Base-by-base conservation (phyloP, 1,140 invertebrate species). In the Trachymyrmex cornetzi region DNA sequence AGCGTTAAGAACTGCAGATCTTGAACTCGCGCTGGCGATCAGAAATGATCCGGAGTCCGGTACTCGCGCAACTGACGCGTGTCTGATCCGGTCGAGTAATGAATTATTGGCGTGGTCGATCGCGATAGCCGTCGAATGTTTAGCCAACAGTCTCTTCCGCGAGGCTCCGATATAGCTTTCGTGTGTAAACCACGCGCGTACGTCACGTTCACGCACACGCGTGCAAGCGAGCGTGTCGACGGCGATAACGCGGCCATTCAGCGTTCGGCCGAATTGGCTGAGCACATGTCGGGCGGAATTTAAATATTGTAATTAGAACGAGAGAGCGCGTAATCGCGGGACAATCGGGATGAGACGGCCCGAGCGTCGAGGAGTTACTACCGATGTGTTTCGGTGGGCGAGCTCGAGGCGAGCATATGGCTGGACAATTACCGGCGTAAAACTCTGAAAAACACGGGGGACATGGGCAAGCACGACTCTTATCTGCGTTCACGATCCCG, bases 251-350 rank as follows among this genome's bases (percentile, higher is more conserved):
- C 67, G 66, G 55, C 80, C 80, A 82, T 82, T 82, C 67, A 82
- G 67, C n/a, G 14, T 67, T 30, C n/a, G 30, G 72, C 38, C 81
- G 63, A 61, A 44, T 74, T 19, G 74, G 34, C 27, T 27, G 61
- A 85, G 90, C 94, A 95, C 92, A 94, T 94, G 93, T 90, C 90
- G 89, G 88, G 19, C 24, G 19, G 66, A 94, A 92, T 95, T 95
- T 95, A 87, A 95, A 95, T 95, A 94, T 94, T 93, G 89, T 94
- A 94, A 95, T 95, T 94, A 92, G 93, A 82, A 92, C 69, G 86
- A 89, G 86, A 89, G 38, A 77, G 84, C 53, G 55, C 48, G 64
- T 82, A 87, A 86, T 81, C 84, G 85, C 82, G 85, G 88, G 88
- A 80, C 91, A 88, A 92, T 91, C 87, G 89, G 90, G 92, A 92